Base-by-base conservation (phyloP, 37 sponge, comb jelly and placozoan genomes). In the Petrosia ficiformis region DNA sequence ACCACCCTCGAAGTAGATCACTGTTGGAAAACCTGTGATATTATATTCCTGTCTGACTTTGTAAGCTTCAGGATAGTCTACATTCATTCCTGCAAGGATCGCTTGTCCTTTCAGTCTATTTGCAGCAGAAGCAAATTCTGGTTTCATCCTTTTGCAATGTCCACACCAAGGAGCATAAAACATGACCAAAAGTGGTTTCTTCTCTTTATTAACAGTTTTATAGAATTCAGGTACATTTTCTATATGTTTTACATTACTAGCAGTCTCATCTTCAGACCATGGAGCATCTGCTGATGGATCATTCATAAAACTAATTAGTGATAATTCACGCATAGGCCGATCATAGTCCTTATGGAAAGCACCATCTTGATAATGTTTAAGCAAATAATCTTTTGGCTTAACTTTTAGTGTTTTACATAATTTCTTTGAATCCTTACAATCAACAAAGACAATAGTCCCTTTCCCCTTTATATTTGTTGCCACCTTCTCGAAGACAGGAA, bases 151-250 rank as follows among this genome's bases (percentile, higher is more conserved):
- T 61, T 97, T 93, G 70, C 97, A 97, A 34, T 92, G 88, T 4
- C 97, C 94, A 73, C 97, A 97, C 97, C 97, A 97, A 0, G 97
- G 97, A 43, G 94, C 97, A 77, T 97, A 97, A 73, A 93, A 93
- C 94, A 97, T 93, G 21, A 79, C 43, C 71, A 97, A 48, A 24
- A 90, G 58, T 0, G 97, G 97, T 40, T 82, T 82, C 52, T 84
- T 87, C 67, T 85, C 81, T 33, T 84, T 93, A 5, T 52, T 57
- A n/a, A 97, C 68, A 21, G 93, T 37, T 41, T 72, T 73, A 30
- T 74, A 61, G 25, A 90, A 80, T 63, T 84, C 83, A 1, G 54
- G 66, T 1, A 74, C 42, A 1, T 71, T 63, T 38, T 87, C 88
- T 10, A 96, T 36, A 69, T 96, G 97, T 4, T 66, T 19, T 44